Percentiles rank a stretch among this genome's conserved stretches.
Conservation (phyloP, 2,797 vertebrate species). For the Bradypodion pumilum region DNA sequence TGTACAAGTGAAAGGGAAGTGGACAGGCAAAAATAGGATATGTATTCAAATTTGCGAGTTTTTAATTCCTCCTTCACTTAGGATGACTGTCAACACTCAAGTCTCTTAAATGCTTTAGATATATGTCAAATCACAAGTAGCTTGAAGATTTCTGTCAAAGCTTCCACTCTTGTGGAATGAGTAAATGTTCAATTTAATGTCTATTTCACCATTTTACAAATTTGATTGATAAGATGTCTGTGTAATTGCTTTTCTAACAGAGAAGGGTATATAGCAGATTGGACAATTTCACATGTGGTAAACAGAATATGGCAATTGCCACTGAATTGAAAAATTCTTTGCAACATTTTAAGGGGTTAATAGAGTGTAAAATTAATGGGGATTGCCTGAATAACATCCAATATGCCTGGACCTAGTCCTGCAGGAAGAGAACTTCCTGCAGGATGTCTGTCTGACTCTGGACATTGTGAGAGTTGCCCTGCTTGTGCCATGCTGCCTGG, state of each 20-base stretch:
- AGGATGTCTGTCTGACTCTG: too few species aligned
- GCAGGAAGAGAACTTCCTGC: too few species aligned
- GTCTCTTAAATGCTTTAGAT: constrained; percentile 42
- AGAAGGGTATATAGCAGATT: constrained; percentile 70
- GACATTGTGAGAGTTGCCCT: too few species aligned
- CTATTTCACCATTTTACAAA: constrained; percentile 73
- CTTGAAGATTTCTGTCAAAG: constrained; percentile 54
- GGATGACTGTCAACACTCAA: constrained; percentile 22
- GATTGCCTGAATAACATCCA: too few species aligned
- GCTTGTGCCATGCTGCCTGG: too few species aligned
- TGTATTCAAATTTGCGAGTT: constrained; percentile 37
- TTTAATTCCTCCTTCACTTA: constrained; percentile 37
- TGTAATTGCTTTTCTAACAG: constrained; percentile 71
- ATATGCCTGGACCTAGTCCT: too few species aligned
- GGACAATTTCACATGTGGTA: constrained; percentile 68
- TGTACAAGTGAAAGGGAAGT: constrained; percentile 54
- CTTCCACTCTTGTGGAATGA: constrained; percentile 61
- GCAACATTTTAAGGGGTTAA: constrained; percentile 72
- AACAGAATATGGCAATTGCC: constrained; percentile 58
- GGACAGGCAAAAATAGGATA: constrained; percentile 23
- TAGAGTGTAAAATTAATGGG: too few species aligned
- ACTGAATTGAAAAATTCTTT: constrained; percentile 54
- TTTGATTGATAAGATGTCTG: constrained; percentile 59
- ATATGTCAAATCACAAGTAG: constrained; percentile 51
- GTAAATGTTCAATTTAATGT: constrained; percentile 72